Base-by-base conservation (phyloP, 1,140 invertebrate species). In the Tribolium madens region DNA sequence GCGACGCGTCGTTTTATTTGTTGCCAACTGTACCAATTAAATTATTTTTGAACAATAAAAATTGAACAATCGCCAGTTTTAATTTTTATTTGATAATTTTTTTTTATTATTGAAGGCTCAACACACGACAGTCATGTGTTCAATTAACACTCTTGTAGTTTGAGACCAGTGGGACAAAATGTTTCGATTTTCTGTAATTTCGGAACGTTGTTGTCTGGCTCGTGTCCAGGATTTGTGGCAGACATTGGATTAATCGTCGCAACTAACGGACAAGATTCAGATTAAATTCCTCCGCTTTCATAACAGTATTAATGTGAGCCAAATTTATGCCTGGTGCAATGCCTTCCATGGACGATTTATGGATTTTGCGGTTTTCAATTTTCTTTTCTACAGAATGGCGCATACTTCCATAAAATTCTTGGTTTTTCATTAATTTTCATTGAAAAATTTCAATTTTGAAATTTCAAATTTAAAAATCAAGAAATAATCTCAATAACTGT, bases 241-340 rank as follows among this genome's bases (percentile, higher is more conserved):
- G 69, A 71, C 69, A 21, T 13, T 47, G 69, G 69, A 71, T 71
- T 71, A 71, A 71, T 71, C 15, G 69, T 36, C 21, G 17, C 69
- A 18, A 52, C 42, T 47, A 71, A 47, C 47, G 69, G 69, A 71
- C 69, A 71, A 71, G 69, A 71, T 71, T 48, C 69, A 71, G 69
- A 71, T 71, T 71, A 71, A 52, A 71, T 71, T 71, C 57, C 57
- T 14, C 26, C 26, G 57, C 57, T 64, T 64, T 64, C 69, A 71
- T 71, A 71, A 71, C 69, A 71, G 47, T 71, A 71, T 71, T 71
- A 47, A 52, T 71, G 47, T 14, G 69, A 71, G 69, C 69, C 47
- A 71, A 71, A 71, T 71, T 48, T 71, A 71, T 48, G 47, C 17
- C 9, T 12, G 12, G 57, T 64, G 57, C 57, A 64, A 64, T 18